Evolutionary conservation across 2,888 invertebrate species (phyloP), one percentile per base, ranked within the genome.

Genomic region (Rhamphomyia laevipes): DNA sequence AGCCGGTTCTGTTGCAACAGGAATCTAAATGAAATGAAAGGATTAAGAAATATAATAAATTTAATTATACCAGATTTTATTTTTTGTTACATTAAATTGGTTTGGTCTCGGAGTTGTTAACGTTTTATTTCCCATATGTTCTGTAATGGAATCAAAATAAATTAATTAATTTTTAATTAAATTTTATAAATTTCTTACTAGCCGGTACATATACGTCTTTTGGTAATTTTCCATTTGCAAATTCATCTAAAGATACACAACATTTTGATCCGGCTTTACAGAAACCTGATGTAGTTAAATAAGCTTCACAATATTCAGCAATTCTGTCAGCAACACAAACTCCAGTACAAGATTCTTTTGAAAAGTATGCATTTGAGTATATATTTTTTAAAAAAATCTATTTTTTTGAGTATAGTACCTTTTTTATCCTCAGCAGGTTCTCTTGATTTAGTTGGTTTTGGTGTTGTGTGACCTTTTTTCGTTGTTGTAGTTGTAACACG

Each of bases 301-400:
- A 86, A 0, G 88, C 89, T 60, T 90, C 88, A 65, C 92, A 92
- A 66, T 91, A 91, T 62, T 84, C 82, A 0, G 88, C 82, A 52
- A 91, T 81, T 21, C 83, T 74, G 46, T 86, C 82, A 18, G 85
- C 82, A 48, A 91, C 87, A 63, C 92, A 92, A 9, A 89, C 84
- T 4, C 91, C 90, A 0, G 83, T 81, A 59, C 91, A 91, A 30
- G 62, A 58, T 45, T 63, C 65, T 56, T 54, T 58, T 58, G 43
- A 13, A 47, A 37, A 38, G n/a, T 16, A 23, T 44, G n/a, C n/a
- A n/a, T n/a, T n/a, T n/a, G n/a, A n/a, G n/a, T 30, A 55, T 11
- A 12, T 12, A n/a, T 17, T 1, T 43, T n/a, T 16, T 3, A 43
- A 38, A 6, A 15, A 7, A 27, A 27, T 27, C 4, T 6, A 7